Base-by-base conservation (phyloP, 23 tunicate species). In the Ascidia mentula region DNA sequence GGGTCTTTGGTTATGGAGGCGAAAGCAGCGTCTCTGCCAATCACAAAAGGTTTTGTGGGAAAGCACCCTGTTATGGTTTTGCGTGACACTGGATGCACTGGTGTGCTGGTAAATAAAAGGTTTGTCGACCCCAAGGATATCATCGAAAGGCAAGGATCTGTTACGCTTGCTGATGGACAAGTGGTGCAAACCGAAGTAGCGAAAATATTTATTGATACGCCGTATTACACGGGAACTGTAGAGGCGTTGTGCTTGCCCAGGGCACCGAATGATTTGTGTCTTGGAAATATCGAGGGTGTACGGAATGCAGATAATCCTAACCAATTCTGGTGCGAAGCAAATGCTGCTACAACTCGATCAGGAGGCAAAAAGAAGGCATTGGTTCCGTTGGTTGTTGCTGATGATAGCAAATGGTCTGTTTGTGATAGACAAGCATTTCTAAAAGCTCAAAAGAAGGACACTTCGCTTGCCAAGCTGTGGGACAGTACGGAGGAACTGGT, bases 311-410 rank as follows among this genome's bases (percentile, higher is more conserved):
- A 45, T 28, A 37, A 77, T 7, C 81, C 81, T 1, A 70, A 77
- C 33, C 69, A 22, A 28, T 4, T 34, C 6, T 77, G 81, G 71
- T 24, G 33, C 13, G 38, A 45, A 45, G 69, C 81, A 38, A 36
- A 31, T 77, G 81, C 81, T 42, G 81, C 45, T 26, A 18, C 81
- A n/a, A 77, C 81, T 2, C 28, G 81, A 17, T n/a, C n/a, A n/a
- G n/a, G n/a, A n/a, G 13, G 31, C 6, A 69, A 77, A n/a, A 46
- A 34, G 38, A 34, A 35, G 33, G 33, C 33, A 12, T 2, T 71
- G 9, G 32, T 28, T 22, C 75, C 75, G 8, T 33, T 77, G 36
- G 30, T n/a, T 5, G 30, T 77, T 1, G 2, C 69, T 7, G 32
- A 12, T 15, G 0, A 30, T 33, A 40, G 20, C 4, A 24, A 17